phyloP scores from a whole-genome alignment of 2,113 vertebrate genomes.

The Bubo bubo region DNA sequence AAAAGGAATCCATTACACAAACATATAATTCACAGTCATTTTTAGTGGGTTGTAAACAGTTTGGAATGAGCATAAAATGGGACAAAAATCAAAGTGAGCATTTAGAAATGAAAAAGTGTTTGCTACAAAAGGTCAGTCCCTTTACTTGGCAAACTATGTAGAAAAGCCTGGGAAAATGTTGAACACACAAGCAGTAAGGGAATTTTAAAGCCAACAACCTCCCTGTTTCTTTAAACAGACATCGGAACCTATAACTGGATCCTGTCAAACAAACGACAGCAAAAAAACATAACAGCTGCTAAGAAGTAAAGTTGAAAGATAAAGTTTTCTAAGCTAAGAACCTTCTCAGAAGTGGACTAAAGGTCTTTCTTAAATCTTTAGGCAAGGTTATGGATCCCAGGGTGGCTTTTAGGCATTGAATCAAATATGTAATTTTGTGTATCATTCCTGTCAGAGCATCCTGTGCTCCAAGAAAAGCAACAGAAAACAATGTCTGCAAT shows the following conservation, averaged over 20 bases:
- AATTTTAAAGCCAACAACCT: slow-evolving; percentile 88
- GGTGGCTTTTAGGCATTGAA: slow-evolving; percentile 78
- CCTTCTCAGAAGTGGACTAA: slow-evolving; percentile 82
- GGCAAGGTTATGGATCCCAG: slow-evolving; percentile 78
- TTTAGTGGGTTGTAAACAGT: slow-evolving; percentile 91
- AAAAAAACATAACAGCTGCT: slow-evolving; percentile 89
- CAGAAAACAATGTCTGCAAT: slow-evolving; percentile 61
- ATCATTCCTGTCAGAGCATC: slow-evolving; percentile 78
- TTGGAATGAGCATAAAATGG: slow-evolving; percentile 91
- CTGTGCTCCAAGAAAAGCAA: slow-evolving; percentile 72
- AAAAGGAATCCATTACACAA: slow-evolving; percentile 91
- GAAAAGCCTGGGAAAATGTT: slow-evolving; percentile 92
- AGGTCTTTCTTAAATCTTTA: slow-evolving; percentile 82
- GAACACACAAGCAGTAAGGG: slow-evolving; percentile 86
- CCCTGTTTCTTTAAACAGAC: slow-evolving; percentile 91
- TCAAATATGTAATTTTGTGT: slow-evolving; percentile 82
- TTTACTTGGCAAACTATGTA: slow-evolving; percentile 88
- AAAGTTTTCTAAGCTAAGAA: slow-evolving; percentile 84
- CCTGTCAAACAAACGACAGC: slow-evolving; percentile 91
- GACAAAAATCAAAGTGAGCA: slow-evolving; percentile 91
- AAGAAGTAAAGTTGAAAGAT: slow-evolving; percentile 85
- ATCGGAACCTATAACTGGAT: slow-evolving; percentile 91
- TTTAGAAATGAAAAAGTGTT: slow-evolving; percentile 91
- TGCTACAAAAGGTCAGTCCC: slow-evolving; percentile 91
- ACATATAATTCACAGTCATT: slow-evolving; percentile 94